phyloP scores from a whole-genome alignment of 2,113 vertebrate species.

The Larimichthys crocea region DNA sequence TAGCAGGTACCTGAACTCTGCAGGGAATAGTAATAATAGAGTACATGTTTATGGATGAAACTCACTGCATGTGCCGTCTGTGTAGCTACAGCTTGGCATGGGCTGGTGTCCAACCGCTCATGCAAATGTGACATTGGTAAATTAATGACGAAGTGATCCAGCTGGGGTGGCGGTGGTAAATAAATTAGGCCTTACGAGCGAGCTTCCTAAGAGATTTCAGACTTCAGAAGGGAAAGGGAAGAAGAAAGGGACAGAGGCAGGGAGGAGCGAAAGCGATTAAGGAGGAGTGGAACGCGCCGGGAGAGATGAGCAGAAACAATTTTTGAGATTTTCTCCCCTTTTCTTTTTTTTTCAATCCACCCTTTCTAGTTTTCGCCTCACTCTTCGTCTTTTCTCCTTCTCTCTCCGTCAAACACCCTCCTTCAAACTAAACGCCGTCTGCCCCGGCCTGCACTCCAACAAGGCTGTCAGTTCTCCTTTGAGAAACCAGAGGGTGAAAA shows the following conservation, averaged over 20 bases:
- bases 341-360: conserved; percentile 12
- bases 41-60: conserved; percentile 73
- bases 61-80: conserved; percentile 31
- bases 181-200: conserved; percentile 67
- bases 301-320: conserved; percentile 45
- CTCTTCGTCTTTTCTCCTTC: conserved; percentile 3
- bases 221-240: conserved; percentile 69
- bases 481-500: conserved; percentile 48
- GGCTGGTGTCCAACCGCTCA: conserved; percentile 59
- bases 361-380: conserved; percentile 14
- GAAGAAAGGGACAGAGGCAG: conserved; percentile 53
- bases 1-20: conserved; percentile 57
- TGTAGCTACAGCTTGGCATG: conserved; percentile 24
- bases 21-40: conserved; percentile 64
- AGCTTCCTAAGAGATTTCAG: conserved; percentile 67
- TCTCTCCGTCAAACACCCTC: neutral
- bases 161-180: conserved; percentile 65
- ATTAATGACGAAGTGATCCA: conserved; percentile 72
- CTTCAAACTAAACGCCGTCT: conserved; percentile 32
- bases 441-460: conserved; percentile 28
- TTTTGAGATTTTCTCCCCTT: conserved; percentile 27
- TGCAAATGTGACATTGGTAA: conserved; percentile 66
- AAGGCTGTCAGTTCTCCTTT: conserved; percentile 57
- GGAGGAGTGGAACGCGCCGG: conserved; percentile 39
- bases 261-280: conserved; percentile 31